Base-by-base conservation (phyloP, 2,888 invertebrate genomes). In the Chymomyza procnemis region DNA sequence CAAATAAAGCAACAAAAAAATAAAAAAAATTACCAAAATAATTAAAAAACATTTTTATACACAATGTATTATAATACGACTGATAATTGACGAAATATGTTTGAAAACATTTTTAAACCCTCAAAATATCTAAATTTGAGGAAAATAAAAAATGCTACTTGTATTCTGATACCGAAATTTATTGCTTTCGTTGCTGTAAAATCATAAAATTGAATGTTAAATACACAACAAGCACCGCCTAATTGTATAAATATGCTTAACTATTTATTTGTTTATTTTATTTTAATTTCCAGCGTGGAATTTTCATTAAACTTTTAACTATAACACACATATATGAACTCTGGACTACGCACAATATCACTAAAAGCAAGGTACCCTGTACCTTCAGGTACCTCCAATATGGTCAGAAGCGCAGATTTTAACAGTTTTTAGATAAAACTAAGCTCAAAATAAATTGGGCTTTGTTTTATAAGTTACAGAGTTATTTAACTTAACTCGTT, bases 61-160 rank as follows among this genome's bases (percentile, higher is more conserved):
- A 77, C 65, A 64, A 62, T 67, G n/a, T n/a, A n/a, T n/a, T n/a
- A 77, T 50, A 60, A 16, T 26, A 47, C 47, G 64, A 3, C 12
- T 41, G 9, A 71, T 81, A 85, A 85, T 84, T 86, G 85, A 80
- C 87, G 60, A 74, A 86, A 71, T 41, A 62, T 68, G 50, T 46
- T 16, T 59, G 64, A 19, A 18, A 75, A 74, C 46, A 19, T 16
- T 54, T 26, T 4, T 2, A 4, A 59, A 18, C 19, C n/a, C 12
- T 18, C 4, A 21, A 16, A 54, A 54, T 4, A 14, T 14, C n/a
- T 54, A 6, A 26, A 26, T 6, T 26, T 26, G 4, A 26, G 3
- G 26, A 5, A 26, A 34, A 34, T 34, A 34, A 34, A 34, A 34
- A 1, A 41, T 41, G 12, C 1, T 41, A 12, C 12, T 41, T 26